These are phyloP conservation scores for Antedon mediterranea DNA, from an alignment of 53 echinoderm and acorn worm species.

Conservation along the genomic window DNA sequence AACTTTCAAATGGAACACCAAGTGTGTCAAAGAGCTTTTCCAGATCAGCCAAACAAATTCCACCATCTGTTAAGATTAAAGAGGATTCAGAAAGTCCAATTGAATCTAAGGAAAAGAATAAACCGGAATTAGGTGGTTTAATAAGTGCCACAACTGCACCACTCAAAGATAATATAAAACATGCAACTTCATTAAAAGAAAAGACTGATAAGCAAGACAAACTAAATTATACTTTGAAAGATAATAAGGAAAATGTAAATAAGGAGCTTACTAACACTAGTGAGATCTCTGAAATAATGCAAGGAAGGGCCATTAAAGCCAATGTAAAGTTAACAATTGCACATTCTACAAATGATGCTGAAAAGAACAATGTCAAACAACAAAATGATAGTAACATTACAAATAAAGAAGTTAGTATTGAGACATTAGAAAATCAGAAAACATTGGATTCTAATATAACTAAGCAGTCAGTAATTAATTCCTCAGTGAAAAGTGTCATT, in stretches of 20 bases:
- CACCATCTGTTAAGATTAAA: too few relatives aligned
- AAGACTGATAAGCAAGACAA: neutral
- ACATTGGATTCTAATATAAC: neutral
- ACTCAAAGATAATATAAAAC: neutral
- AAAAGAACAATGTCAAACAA: neutral
- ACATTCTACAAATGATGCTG: too few relatives aligned
- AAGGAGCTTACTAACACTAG: neutral
- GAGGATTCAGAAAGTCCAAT: too few relatives aligned
- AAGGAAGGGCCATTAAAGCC: neutral
- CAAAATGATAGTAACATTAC: neutral
- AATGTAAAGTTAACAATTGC: conserved; percentile 9
- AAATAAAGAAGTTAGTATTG: neutral
- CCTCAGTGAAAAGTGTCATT: neutral
- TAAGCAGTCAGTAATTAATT: neutral
- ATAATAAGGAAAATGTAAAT: neutral
- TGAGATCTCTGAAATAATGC: neutral
- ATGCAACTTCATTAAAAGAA: neutral
- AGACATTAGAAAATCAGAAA: neutral
- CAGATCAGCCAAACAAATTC: neutral
- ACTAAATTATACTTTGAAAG: too few relatives aligned
- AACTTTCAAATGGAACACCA: neutral
- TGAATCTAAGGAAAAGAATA: too few relatives aligned
- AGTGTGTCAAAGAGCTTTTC: neutral
- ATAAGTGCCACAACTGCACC: too few relatives aligned
- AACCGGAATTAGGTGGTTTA: neutral